phyloP scores from a whole-genome alignment of 2,888 invertebrate genomes.

The Carcina quercana region DNA sequence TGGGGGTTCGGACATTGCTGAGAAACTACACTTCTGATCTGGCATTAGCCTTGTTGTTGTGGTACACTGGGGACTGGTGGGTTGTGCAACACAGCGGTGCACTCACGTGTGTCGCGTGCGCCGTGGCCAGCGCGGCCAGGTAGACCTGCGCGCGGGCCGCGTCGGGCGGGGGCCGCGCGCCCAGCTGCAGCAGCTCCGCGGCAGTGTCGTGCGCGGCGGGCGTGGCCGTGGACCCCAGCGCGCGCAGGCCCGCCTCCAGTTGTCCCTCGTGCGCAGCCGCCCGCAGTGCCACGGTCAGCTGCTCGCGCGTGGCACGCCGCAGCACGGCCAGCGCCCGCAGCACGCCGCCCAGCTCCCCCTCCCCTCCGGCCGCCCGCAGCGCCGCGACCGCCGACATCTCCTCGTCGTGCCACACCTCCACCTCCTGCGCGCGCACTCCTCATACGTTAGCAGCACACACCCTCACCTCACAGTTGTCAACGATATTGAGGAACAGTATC shows the following conservation, averaged over 20 bases:
- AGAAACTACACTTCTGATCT: no score
- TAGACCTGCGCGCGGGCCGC: slow-evolving; percentile 25
- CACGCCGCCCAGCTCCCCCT: slow-evolving; percentile 9
- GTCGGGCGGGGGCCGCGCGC: slow-evolving; percentile 27
- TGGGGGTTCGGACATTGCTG: no score
- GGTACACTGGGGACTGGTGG: no score
- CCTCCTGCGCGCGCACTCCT: no score
- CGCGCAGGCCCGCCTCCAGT: no score
- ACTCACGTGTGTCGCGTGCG: slow-evolving; percentile 29
- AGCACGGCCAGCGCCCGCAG: slow-evolving; percentile 15
- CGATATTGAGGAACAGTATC: not conserved
- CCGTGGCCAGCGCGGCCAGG: slow-evolving; percentile 20
- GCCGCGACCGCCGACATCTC: slow-evolving; percentile 5
- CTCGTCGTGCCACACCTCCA: not conserved
- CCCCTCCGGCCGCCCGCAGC: slow-evolving; percentile 13
- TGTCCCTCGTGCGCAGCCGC: slow-evolving; percentile 20
- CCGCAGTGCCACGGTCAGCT: slow-evolving; percentile 19
- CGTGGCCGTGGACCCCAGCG: slow-evolving; percentile 35
- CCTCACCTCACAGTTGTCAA: not conserved
- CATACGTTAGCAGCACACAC: no score
- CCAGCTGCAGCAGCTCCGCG: slow-evolving; percentile 30
- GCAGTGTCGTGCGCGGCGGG: slow-evolving; percentile 29
- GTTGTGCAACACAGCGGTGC: no score
- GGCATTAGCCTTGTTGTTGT: no score
- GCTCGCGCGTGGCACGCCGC: slow-evolving; percentile 16